Evolutionary conservation across 2,888 invertebrate genomes (phyloP).

Genomic region (Spisula solida): DNA sequence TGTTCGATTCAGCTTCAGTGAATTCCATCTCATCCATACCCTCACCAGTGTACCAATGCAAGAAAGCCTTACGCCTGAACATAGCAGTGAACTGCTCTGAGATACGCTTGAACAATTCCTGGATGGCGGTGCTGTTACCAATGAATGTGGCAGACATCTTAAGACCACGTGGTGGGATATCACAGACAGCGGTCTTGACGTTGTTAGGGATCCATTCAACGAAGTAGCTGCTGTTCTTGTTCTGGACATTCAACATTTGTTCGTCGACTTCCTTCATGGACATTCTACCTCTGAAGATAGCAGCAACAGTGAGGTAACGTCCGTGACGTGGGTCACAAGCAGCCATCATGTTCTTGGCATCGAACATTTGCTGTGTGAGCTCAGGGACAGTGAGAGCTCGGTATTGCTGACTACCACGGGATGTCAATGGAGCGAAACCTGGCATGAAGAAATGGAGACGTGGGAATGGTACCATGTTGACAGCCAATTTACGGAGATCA

Average conservation of each 20-base stretch:
- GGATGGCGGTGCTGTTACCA: constrained; percentile 86
- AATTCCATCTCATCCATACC: constrained; percentile 99
- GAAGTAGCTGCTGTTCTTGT: constrained; percentile 86
- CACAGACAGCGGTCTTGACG: constrained; percentile 84
- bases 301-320: constrained; percentile 88
- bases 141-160: constrained; percentile 85
- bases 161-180: constrained; percentile 83
- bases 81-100: constrained; percentile 91
- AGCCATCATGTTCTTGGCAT: constrained; percentile 99
- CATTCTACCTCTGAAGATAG: constrained; percentile 86
- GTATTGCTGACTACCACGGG: constrained; percentile 85
- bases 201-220: constrained; percentile 86
- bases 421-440: constrained; percentile 85
- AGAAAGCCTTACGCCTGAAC: constrained; percentile 98
- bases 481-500: constrained; percentile 79
- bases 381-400: constrained; percentile 85
- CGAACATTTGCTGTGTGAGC: constrained; percentile 91
- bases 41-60: constrained; percentile 99
- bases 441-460: constrained; percentile 88
- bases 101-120: constrained; percentile 85
- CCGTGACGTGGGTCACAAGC: constrained; percentile 97
- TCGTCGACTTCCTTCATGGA: constrained; percentile 90
- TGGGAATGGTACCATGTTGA: constrained; percentile 95
- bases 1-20: constrained; percentile 97
- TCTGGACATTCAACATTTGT: constrained; percentile 94